Conservation (phyloP, 2,113 vertebrate genomes). For the Micromys minutus region DNA sequence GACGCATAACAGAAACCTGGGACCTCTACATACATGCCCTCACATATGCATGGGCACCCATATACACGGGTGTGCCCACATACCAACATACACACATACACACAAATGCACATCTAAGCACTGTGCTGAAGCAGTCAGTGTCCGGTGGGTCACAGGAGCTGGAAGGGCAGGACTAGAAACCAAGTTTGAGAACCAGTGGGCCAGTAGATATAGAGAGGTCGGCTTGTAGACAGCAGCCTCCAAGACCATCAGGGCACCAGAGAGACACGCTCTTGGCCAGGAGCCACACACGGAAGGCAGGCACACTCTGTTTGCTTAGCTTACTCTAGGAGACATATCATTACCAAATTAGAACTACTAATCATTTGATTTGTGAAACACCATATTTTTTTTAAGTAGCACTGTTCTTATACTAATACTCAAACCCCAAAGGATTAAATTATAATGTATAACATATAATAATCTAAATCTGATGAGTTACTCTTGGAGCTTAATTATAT, state of each 20-base stretch:
- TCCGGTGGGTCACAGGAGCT: background rate
- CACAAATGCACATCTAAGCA: background rate
- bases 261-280: background rate
- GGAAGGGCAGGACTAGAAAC: background rate
- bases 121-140: background rate
- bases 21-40: background rate
- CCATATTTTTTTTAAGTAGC: background rate
- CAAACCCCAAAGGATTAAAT: slow-evolving; percentile 62
- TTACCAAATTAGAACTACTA: background rate
- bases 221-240: background rate
- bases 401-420: slow-evolving; percentile 11
- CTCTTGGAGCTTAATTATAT: slow-evolving; percentile 66
- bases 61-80: background rate
- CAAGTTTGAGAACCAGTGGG: background rate
- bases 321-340: background rate
- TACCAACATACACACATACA: background rate
- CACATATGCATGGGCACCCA: background rate
- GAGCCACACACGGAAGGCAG: background rate
- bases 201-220: background rate
- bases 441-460: slow-evolving; percentile 25
- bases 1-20: background rate
- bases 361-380: slow-evolving; percentile 44
- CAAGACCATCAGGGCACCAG: background rate
- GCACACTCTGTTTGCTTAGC: slow-evolving; percentile 17
- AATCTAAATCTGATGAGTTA: slow-evolving; percentile 64